Base-by-base conservation (phyloP, 2,113 vertebrate genomes). In the Dolichotis patagonum region DNA sequence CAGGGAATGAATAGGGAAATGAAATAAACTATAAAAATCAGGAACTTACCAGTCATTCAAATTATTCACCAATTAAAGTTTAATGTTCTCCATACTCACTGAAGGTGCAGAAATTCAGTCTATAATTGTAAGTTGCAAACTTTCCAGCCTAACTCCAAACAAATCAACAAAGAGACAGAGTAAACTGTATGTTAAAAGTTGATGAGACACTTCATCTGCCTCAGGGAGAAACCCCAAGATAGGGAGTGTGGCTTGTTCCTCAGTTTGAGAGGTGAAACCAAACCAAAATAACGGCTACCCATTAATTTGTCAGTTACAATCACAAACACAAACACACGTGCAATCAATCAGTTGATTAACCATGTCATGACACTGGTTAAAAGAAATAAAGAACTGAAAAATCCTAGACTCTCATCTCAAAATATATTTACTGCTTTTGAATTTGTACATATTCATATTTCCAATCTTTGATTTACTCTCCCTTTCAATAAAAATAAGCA, bases 41-140 rank as follows among this genome's bases (percentile, higher is more conserved):
- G 60, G 38, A 77, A 14, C 17, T 90, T 7, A 75, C 26, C 38
- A 80, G 16, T 88, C 54, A 87, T n/a, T 88, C 22, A 92, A 86
- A 93, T 71, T 88, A 81, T 88, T 94, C 9, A 35, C 24, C 26
- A 94, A 58, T 82, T 96, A 69, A 96, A 92, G 3, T 80, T 82
- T 75, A 95, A 88, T 80, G 19, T 17, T 93, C 16, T 75, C 38
- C 1, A 43, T 28, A 77, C 0, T 91, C 67, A 94, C 11, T 62
- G 10, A 85, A 86, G 49, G 26, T 84, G 20, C 26, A 87, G 43
- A 87, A 82, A 86, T 77, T 38, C 41, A 94, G 16, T 11, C 24
- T 52, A 24, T 65, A 13, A 52, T 91, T 93, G 83, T 28, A 11
- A 95, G 80, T 73, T 30, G 28, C 10, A 73, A 78, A 3, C 2